Percentiles rank a stretch among this genome's conserved stretches.
Evolutionary conservation across 2,113 vertebrate species (phyloP).

Genomic region (Anarhynchus alexandrinus): DNA sequence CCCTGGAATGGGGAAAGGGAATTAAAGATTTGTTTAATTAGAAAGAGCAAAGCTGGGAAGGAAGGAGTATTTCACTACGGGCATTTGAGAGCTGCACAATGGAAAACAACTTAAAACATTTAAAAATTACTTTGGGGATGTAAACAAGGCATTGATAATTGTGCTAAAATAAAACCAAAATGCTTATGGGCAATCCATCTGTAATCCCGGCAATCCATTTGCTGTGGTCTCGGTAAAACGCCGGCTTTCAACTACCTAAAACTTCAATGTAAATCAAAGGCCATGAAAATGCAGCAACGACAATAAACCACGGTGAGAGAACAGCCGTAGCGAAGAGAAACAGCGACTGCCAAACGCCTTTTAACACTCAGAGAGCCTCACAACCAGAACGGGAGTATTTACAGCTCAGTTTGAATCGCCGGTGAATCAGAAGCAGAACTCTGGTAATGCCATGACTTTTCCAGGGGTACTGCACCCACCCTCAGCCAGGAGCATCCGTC

Average conservation of each 20-base stretch:
- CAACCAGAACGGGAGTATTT: neutral
- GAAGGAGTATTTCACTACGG: neutral
- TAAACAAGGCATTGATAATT: neutral
- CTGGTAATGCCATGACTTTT: neutral
- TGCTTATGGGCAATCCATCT: neutral
- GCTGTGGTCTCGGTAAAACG: neutral
- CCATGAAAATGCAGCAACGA: neutral
- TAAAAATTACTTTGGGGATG: neutral
- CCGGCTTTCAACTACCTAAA: neutral
- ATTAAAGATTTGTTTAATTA: neutral
- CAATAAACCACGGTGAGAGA: neutral
- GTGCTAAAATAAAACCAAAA: neutral
- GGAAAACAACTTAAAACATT: neutral
- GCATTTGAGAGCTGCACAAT: neutral
- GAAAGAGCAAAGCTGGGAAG: neutral
- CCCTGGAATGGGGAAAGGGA: neutral
- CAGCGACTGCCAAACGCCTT: neutral
- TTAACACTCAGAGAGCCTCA: neutral
- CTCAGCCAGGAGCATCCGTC: neutral
- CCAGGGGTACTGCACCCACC: neutral
- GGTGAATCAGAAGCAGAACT: neutral
- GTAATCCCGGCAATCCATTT: neutral
- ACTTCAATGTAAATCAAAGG: neutral
- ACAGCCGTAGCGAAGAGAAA: neutral
- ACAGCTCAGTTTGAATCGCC: neutral